Conservation (phyloP, 2,113 vertebrate genomes). For the Macrotus californicus region DNA sequence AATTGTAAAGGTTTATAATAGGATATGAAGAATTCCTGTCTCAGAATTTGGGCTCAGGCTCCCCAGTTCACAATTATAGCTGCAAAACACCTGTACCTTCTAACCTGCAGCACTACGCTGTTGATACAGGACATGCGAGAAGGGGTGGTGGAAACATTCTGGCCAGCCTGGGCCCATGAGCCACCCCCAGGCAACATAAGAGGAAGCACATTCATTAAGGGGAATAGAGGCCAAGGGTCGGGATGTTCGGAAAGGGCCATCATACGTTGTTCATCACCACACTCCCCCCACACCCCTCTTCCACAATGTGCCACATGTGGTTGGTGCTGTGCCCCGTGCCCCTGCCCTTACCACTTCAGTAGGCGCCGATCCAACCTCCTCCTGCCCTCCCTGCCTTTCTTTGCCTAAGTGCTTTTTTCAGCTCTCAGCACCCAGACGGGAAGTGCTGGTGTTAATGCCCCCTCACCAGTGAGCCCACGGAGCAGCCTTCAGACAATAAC, state of each 20-base stretch:
- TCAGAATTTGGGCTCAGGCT: neutral
- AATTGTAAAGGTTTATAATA: neutral
- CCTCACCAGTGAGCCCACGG: fast-evolving
- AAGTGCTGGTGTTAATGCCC: neutral
- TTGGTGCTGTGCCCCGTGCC: neutral
- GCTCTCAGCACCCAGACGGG: neutral
- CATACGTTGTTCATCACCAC: neutral
- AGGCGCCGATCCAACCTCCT: too few relatives aligned
- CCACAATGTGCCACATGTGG: neutral
- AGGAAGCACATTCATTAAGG: neutral
- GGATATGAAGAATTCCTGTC: neutral
- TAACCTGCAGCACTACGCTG: neutral
- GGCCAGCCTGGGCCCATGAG: neutral
- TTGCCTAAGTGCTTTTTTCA: neutral
- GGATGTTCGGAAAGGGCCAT: neutral
- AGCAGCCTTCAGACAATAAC: neutral
- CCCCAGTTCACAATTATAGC: neutral
- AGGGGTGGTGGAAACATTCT: neutral
- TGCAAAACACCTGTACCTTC: neutral
- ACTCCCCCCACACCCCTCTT: fast-evolving
- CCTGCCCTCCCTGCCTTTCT: neutral
- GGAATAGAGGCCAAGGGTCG: neutral
- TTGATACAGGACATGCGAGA: neutral
- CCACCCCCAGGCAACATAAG: neutral
- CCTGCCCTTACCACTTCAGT: neutral